Evolutionary conservation across 2,113 vertebrate species (phyloP), one percentile per base, ranked within the genome.

Genomic region (Mirounga angustirostris): DNA sequence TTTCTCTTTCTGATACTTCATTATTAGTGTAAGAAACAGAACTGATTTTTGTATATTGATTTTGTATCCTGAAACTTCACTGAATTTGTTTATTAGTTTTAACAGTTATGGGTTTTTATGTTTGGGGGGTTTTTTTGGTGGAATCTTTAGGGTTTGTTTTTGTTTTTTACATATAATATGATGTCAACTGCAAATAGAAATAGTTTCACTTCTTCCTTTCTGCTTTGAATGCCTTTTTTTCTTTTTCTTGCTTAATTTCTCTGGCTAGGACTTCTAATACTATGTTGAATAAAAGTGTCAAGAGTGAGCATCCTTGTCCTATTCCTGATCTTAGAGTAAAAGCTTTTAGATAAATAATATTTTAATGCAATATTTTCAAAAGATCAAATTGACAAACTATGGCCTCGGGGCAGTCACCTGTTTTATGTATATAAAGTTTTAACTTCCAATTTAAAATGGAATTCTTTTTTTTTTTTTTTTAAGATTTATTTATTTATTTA

Each of bases 401-500:
- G 43, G 10, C 24, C 24, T 13, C 15, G 65, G 65, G 46, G 69
- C 12, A 95, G 80, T 0, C 30, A 65, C 33, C 30, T 84, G 18
- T 76, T 85, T 91, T 26, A 86, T 58, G 22, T 65, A 65, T 63
- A 30, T 67, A 33, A 95, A 54, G 28, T 69, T 61, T 85, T 54
- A 63, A 85, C 50, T 81, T 95, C 74, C 87, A 76, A 78, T 50
- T 87, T 93, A 91, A 82, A 92, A 54, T 28, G 67, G 30, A 73
- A 94, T 36, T 92, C 33, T 56, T 80, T 36, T 36, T 36, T 36
- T 36, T 36, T 36, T 36, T 36, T 36, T 36, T 36, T 36, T 36
- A 36, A 36, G 36, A 36, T 36, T 36, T 36, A 36, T 36, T 36
- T 36, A 36, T 36, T 36, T 36, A 36, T 36, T 36, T 36, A 36